Conservation (phyloP, 2,797 vertebrate species). For the Chrysocyon brachyurus region DNA sequence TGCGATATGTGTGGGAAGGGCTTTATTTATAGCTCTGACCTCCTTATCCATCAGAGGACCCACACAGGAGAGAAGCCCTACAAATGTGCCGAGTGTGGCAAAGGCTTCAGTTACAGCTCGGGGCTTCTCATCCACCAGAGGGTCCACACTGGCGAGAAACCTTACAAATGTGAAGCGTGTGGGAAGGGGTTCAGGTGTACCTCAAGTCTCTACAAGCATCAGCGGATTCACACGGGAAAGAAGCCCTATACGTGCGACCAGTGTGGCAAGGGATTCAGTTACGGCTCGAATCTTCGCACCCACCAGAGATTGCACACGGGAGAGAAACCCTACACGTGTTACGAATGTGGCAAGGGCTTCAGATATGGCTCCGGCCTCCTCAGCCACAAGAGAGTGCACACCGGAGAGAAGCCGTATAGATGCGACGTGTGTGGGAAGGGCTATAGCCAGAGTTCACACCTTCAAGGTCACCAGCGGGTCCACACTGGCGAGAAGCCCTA, state of each 20-base stretch:
- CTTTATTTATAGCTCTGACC: constrained; percentile 89
- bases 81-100: constrained; percentile 88
- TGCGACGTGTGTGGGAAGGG: constrained; percentile 77
- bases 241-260: constrained; percentile 28
- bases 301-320: constrained; percentile 41
- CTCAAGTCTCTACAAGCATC: constrained; percentile 52
- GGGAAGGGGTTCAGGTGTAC: constrained; percentile 63
- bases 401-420: constrained; percentile 75
- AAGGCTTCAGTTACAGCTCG: constrained; percentile 90
- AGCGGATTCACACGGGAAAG: constrained; percentile 32
- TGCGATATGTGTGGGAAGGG: constrained; percentile 89
- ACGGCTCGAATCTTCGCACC: constrained; percentile 25
- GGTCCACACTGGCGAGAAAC: constrained; percentile 89
- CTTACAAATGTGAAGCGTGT: constrained; percentile 87
- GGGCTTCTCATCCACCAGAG: constrained; percentile 89
- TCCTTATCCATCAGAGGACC: constrained; percentile 90
- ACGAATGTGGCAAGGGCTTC: constrained; percentile 45
- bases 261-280: constrained; percentile 54
- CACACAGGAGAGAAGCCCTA: constrained; percentile 92
- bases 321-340: constrained; percentile 40
- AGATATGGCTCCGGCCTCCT: constrained; percentile 75
- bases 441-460: constrained; percentile 77
- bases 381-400: constrained; percentile 83
- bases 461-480: constrained; percentile 78
- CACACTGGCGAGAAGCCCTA: constrained; percentile 82